Percentiles rank a stretch among this genome's conserved stretches.
Conservation (phyloP, 2,113 vertebrate species). For the Pristiophorus japonicus region DNA sequence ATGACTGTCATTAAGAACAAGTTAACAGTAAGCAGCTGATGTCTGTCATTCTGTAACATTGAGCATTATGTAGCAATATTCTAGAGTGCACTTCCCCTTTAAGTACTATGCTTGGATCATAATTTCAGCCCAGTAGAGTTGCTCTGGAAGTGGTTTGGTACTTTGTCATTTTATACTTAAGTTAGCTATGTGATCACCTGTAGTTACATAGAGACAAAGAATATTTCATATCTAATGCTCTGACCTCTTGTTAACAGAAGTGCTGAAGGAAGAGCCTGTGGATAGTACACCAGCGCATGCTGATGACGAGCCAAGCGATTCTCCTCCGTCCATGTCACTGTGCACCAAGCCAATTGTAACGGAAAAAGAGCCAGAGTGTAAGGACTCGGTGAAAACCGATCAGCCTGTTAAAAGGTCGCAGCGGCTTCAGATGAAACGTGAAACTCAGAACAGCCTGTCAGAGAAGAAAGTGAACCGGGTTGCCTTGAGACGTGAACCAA, state of each 20-base stretch:
- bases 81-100: neutral
- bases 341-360: neutral
- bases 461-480: conserved; percentile 8
- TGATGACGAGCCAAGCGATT: neutral
- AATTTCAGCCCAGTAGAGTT: neutral
- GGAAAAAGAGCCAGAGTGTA: neutral
- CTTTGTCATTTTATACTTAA: neutral
- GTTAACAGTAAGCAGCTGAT: neutral
- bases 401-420: conserved; percentile 14
- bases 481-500: neutral
- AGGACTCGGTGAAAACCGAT: neutral
- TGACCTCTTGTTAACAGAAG: neutral
- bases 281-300: neutral
- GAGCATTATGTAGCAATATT: neutral
- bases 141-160: neutral
- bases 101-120: neutral
- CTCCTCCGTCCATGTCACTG: neutral
- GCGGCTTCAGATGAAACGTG: conserved; percentile 38
- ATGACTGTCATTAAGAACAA: neutral
- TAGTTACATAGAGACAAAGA: neutral
- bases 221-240: neutral
- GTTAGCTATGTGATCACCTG: neutral
- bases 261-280: neutral
- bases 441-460: neutral
- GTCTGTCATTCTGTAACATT: neutral